Evolutionary conservation across 2,888 invertebrate genomes (phyloP).

Genomic region (Lissocephala sabroskyi): DNA sequence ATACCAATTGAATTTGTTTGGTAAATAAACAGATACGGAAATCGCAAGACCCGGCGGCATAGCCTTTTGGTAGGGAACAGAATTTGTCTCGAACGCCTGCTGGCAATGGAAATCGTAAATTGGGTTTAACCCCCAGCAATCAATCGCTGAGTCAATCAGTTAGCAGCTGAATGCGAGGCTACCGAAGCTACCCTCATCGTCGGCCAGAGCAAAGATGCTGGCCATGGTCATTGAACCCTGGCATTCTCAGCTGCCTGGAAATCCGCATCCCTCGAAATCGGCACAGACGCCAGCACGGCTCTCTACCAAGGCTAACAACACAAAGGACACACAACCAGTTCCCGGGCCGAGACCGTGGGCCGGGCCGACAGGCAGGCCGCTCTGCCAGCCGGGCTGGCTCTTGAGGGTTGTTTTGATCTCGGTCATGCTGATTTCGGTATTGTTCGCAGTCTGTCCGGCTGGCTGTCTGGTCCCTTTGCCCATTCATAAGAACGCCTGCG

Average conservation of each 20-base stretch:
- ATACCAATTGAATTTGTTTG: too few species aligned
- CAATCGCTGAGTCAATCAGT: too few species aligned
- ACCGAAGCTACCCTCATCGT: too few species aligned
- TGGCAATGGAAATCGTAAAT: too few species aligned
- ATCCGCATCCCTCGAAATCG: slow-evolving; percentile 1
- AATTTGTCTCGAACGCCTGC: too few species aligned
- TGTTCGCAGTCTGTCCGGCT: neutral
- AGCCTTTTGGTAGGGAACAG: too few species aligned
- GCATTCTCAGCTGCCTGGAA: neutral
- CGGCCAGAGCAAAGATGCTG: too few species aligned
- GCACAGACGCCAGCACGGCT: too few species aligned
- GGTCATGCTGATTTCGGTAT: neutral
- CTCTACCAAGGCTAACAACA: slow-evolving; percentile 6
- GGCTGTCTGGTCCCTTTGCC: neutral
- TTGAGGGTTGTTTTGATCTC: slow-evolving; percentile 4
- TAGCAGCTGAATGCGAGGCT: too few species aligned
- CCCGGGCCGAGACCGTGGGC: neutral
- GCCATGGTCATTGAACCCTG: slow-evolving; percentile 6
- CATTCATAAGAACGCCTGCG: slow-evolving; percentile 1
- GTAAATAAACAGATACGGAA: too few species aligned
- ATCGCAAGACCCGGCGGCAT: too few species aligned
- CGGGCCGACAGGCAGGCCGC: neutral
- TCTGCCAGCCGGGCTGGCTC: neutral
- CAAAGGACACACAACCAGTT: neutral
- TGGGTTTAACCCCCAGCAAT: too few species aligned